Percentiles rank a stretch among this genome's conserved stretches.
Evolutionary conservation across 1,140 invertebrate species (phyloP).

Genomic region (Anastatus disparis): DNA sequence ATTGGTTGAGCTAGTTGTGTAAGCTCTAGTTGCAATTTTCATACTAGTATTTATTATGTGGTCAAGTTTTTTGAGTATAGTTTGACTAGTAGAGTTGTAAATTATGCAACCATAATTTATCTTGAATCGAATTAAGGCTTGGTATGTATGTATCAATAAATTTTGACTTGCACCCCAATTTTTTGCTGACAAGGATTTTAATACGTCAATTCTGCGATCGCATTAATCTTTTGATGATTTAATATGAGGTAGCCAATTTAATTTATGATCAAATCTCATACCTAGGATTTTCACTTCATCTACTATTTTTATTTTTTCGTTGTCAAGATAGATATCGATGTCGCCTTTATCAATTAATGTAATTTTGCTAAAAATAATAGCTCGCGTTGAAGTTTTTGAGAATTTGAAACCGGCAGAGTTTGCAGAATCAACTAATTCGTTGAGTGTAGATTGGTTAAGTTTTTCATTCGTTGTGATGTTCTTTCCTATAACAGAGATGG

Average conservation of each 20-base stretch:
- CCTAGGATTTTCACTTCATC: slow-evolving; percentile 2
- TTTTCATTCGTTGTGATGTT: neutral
- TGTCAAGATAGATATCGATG: neutral
- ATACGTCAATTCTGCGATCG: neutral
- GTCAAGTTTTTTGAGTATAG: neutral
- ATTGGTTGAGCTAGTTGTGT: neutral
- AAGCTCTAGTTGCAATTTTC: neutral
- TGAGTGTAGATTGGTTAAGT: neutral
- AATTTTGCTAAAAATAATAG: neutral
- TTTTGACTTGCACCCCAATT: neutral
- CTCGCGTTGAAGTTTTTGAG: neutral
- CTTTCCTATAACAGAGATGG: neutral
- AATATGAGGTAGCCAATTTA: neutral
- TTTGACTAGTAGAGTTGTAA: neutral
- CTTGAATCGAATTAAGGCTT: neutral
- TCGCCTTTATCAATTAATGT: neutral
- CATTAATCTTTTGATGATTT: neutral
- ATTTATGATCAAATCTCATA: neutral
- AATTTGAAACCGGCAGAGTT: neutral
- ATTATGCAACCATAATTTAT: neutral
- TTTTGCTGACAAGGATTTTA: slow-evolving; percentile 1
- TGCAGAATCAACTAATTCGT: neutral
- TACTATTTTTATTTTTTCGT: neutral
- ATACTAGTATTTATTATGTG: neutral
- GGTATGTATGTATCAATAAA: neutral